Conservation (phyloP, 2,113 vertebrate genomes). For the Percina caprodes region DNA sequence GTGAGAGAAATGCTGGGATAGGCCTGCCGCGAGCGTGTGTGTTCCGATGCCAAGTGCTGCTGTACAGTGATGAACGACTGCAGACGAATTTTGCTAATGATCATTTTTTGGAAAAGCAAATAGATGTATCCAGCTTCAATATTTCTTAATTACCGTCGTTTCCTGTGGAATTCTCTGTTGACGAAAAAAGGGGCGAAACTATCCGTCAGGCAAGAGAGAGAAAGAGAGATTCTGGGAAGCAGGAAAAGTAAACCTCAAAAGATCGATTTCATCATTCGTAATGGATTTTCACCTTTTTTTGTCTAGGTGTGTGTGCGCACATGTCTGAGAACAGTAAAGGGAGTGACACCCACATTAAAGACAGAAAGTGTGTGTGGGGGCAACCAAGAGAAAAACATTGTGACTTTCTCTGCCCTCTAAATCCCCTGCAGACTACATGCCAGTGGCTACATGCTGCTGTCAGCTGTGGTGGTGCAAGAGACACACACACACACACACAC, state of each 20-base stretch:
- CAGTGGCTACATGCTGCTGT: constrained; percentile 66
- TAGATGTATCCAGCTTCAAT: constrained; percentile 82
- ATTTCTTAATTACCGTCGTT: constrained; percentile 81
- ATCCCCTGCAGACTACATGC: constrained; percentile 52
- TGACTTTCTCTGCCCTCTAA: constrained; percentile 50
- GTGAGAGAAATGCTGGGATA: constrained; percentile 70
- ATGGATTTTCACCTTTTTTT: constrained; percentile 51
- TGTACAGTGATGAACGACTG: constrained; percentile 79
- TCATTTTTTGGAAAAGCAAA: constrained; percentile 83
- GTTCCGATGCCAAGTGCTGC: constrained; percentile 75
- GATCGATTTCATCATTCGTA: constrained; percentile 64
- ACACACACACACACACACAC: constrained; percentile 29
- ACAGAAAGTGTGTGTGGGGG: constrained; percentile 32
- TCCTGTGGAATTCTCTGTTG: constrained; percentile 83
- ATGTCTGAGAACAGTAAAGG: constrained; percentile 40
- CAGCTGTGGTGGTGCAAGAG: constrained; percentile 59
- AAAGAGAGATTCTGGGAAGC: constrained; percentile 51
- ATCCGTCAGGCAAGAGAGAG: constrained; percentile 65
- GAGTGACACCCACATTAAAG: constrained; percentile 47
- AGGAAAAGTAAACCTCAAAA: constrained; percentile 52
- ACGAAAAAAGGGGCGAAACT: constrained; percentile 72
- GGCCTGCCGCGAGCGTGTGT: constrained; percentile 47
- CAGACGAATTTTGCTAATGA: constrained; percentile 74
- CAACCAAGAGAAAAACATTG: constrained; percentile 52
- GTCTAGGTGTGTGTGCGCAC: constrained; percentile 40